These are phyloP conservation scores for Bubo bubo DNA, from an alignment of 2,113 vertebrate genomes.

Conservation along the genomic window DNA sequence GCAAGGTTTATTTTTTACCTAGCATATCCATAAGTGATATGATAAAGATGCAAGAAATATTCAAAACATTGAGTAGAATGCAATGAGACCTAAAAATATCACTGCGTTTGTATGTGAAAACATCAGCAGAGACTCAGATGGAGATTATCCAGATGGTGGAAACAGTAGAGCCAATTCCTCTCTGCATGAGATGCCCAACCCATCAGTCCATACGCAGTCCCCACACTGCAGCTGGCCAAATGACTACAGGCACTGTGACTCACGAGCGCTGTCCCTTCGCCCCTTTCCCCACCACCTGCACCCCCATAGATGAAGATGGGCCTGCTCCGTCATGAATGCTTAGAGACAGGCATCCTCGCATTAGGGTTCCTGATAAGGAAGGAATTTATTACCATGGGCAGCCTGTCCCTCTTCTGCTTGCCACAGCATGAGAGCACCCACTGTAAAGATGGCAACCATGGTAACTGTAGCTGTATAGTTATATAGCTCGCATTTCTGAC, in stretches of 20 bases:
- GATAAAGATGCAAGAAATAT: neutral
- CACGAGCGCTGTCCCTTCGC: accelerated
- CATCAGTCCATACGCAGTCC: accelerated
- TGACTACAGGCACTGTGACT: accelerated
- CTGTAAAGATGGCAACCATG: neutral
- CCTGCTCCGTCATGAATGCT: neutral
- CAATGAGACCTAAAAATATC: neutral
- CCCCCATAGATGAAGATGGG: neutral
- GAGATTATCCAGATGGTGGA: neutral
- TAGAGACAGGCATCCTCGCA: neutral
- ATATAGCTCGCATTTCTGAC: neutral
- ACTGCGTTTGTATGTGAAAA: neutral
- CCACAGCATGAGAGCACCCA: neutral
- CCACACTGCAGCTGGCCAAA: neutral
- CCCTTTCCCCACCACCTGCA: neutral
- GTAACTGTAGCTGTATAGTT: neutral
- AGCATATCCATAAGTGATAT: accelerated
- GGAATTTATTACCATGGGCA: neutral
- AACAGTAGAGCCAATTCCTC: neutral
- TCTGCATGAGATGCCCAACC: neutral
- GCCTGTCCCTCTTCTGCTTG: neutral
- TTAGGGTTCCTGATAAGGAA: neutral
- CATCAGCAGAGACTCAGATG: neutral
- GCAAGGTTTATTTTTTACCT: neutral
- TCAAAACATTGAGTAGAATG: neutral